phyloP scores from a whole-genome alignment of 92 coral and sea anemone genomes.

The Epizoanthus illoricatus region DNA sequence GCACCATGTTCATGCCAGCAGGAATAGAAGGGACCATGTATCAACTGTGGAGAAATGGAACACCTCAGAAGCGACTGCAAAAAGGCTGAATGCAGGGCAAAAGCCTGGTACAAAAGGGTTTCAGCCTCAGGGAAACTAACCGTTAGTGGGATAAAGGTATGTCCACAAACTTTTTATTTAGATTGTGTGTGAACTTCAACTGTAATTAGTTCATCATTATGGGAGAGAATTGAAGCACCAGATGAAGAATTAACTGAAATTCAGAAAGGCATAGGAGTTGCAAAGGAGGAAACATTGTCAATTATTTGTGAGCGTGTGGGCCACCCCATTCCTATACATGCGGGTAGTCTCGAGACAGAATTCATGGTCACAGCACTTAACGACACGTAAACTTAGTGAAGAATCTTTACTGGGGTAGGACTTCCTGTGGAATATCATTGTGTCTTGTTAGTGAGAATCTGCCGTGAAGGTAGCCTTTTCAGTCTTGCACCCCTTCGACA shows the following conservation, averaged over 20 bases:
- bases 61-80: neutral
- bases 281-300: slow-evolving; percentile 9
- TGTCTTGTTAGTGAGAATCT: neutral
- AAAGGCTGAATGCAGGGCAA: neutral
- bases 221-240: neutral
- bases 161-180: slow-evolving; percentile 1
- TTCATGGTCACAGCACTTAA: slow-evolving; percentile 5
- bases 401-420: slow-evolving; percentile 15
- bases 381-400: neutral
- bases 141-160: slow-evolving; percentile 3
- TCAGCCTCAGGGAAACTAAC: slow-evolving; percentile 8
- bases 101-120: too few relatives aligned
- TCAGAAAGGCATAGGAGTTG: slow-evolving; percentile 15
- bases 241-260: neutral
- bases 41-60: slow-evolving; percentile 1
- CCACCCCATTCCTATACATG: neutral
- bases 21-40: neutral
- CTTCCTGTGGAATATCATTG: slow-evolving; percentile 15
- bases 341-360: neutral
- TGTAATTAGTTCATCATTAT: neutral
- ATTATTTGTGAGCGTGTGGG: slow-evolving; percentile 21
- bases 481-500: neutral
- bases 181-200: slow-evolving; percentile 23
- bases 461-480: neutral
- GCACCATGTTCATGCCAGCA: neutral